A percentile compares a stretch with the other conserved stretches of the same genome.
phyloP scores from a whole-genome alignment of 2,888 invertebrate species.

The Sipha maydis region DNA sequence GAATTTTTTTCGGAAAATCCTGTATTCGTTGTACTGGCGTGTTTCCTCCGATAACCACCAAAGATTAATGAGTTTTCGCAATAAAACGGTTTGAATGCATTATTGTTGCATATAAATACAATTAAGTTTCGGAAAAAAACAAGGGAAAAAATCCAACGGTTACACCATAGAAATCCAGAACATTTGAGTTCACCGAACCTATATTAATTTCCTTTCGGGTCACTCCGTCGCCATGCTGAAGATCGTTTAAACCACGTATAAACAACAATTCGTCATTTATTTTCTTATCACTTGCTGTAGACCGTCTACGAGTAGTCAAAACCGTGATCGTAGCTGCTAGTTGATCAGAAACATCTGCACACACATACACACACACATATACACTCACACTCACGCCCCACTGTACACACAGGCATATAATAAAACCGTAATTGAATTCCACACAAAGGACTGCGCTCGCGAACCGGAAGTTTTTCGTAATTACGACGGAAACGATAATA shows the following conservation, averaged over 20 bases:
- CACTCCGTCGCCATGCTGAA: neutral
- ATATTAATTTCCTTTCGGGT: slow-evolving; percentile 13
- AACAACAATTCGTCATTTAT: slow-evolving; percentile 22
- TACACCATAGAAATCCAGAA: neutral
- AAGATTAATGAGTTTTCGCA: neutral
- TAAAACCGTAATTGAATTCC: slow-evolving; percentile 22
- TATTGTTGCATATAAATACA: too few relatives aligned
- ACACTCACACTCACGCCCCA: neutral
- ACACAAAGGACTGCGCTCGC: neutral
- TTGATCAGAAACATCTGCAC: slow-evolving; percentile 26
- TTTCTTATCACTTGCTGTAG: slow-evolving; percentile 15
- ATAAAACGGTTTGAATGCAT: neutral
- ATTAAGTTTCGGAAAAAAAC: neutral
- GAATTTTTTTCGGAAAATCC: neutral
- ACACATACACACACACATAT: neutral
- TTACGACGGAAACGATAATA: slow-evolving; percentile 21
- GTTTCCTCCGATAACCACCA: neutral
- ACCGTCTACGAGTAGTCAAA: neutral
- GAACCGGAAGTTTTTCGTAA: slow-evolving; percentile 45
- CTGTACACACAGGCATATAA: neutral
- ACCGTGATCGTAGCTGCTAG: neutral
- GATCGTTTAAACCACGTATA: neutral
- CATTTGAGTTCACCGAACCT: neutral
- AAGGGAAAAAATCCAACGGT: too few relatives aligned
- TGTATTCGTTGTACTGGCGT: neutral